A percentile compares a stretch with the other conserved stretches of the same genome.
Evolutionary conservation across 2,113 vertebrate genomes (phyloP).

Genomic region (Sapajus apella): DNA sequence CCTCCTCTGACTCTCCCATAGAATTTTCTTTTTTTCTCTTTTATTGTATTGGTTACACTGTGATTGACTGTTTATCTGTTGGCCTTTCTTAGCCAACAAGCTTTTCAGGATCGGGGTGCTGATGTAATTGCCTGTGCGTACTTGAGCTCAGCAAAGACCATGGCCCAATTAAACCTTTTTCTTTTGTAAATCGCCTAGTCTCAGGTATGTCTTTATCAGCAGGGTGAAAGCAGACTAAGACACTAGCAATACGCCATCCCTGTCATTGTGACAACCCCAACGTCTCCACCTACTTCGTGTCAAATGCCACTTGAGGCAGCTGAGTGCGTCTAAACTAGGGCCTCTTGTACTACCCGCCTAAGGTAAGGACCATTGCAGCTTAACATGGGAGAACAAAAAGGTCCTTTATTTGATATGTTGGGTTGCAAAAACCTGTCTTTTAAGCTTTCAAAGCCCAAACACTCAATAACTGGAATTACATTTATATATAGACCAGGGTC

Average conservation of each 20-base stretch:
- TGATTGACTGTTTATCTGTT: background rate
- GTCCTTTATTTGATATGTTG: background rate
- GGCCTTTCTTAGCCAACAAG: background rate
- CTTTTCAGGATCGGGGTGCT: background rate
- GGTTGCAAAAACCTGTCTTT: background rate
- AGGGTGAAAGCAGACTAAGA: no score
- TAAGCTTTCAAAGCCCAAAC: background rate
- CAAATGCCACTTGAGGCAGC: background rate
- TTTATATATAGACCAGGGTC: background rate
- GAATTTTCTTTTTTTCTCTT: background rate
- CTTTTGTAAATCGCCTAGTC: no score
- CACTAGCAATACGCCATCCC: no score
- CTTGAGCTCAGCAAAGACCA: no score
- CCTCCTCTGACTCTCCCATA: rapidly evolving
- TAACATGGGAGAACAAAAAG: rapidly evolving
- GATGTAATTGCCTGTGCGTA: rapidly evolving
- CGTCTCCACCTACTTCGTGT: background rate
- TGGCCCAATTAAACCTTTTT: no score
- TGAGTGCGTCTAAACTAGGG: background rate
- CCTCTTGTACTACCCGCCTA: background rate
- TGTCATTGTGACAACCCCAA: background rate
- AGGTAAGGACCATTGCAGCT: background rate
- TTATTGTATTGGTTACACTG: background rate
- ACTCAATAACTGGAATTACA: background rate
- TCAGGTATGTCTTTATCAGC: no score